A percentile compares a stretch with the other conserved stretches of the same genome.
Evolutionary conservation across 1,140 invertebrate species (phyloP).

Genomic region (Euwallacea fornicatus): DNA sequence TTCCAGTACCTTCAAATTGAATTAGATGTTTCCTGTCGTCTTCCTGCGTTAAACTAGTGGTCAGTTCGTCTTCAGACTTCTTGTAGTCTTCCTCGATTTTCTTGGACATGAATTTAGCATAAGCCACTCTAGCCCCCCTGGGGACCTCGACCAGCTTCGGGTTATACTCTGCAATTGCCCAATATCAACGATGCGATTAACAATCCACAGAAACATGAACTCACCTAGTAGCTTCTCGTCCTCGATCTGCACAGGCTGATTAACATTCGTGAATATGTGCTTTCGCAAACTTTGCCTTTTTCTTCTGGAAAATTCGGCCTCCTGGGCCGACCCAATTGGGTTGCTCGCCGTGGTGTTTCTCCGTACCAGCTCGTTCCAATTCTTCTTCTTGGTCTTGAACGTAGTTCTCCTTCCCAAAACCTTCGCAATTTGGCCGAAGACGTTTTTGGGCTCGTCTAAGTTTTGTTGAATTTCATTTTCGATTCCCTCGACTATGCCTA

Average conservation of each 20-base stretch:
- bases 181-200: too few species aligned
- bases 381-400: constrained; percentile 66
- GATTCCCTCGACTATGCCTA: constrained; percentile 64
- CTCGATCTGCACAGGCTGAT: constrained; percentile 65
- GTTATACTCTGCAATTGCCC: constrained; percentile 67
- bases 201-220: background rate
- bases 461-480: constrained; percentile 62
- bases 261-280: constrained; percentile 43
- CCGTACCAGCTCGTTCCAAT: constrained; percentile 82
- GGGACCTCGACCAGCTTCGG: constrained; percentile 73
- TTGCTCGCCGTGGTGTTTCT: constrained; percentile 68
- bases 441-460: constrained; percentile 62
- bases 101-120: constrained; percentile 81
- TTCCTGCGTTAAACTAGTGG: background rate
- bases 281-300: constrained; percentile 69
- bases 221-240: constrained; percentile 68
- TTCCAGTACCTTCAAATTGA: constrained; percentile 2
- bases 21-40: background rate
- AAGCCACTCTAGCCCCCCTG: constrained; percentile 75
- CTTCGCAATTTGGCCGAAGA: constrained; percentile 76
- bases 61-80: constrained; percentile 41
- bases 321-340: constrained; percentile 76
- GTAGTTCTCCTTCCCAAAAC: constrained; percentile 70
- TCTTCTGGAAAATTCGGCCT: constrained; percentile 60
- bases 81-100: constrained; percentile 61